Base-by-base conservation (phyloP, 2,888 invertebrate genomes). In the Lampropteryx suffumata region DNA sequence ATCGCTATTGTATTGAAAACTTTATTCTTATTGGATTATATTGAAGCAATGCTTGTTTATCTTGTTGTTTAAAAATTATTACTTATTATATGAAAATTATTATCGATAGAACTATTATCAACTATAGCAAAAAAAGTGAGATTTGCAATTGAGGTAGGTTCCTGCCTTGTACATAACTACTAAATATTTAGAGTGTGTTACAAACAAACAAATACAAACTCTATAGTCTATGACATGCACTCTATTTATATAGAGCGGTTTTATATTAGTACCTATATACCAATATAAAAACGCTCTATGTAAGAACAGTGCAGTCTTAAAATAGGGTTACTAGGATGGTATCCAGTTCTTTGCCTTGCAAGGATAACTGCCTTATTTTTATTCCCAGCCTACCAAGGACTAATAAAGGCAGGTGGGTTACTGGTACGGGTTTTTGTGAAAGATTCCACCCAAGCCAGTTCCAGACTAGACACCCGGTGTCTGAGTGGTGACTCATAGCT, bases 1-100 rank as follows among this genome's bases (percentile, higher is more conserved):
- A 65, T 64, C 49, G 24, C 24, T 64, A 43, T 52, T 50, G 30
- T 64, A 43, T 52, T 50, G 30, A 35, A 52, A 50, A 55, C 42
- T 42, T 50, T 32, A 21, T 9, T 24, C 7, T 24, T 7, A 21
- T 21, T 3, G n/a, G n/a, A n/a, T n/a, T n/a, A n/a, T n/a, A n/a
- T n/a, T n/a, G n/a, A n/a, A n/a, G n/a, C n/a, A n/a, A n/a, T n/a
- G n/a, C n/a, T n/a, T n/a, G n/a, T n/a, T n/a, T n/a, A n/a, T n/a
- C n/a, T n/a, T n/a, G n/a, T n/a, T n/a, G n/a, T n/a, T n/a, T n/a
- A n/a, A n/a, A n/a, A n/a, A n/a, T n/a, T n/a, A n/a, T n/a, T n/a
- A n/a, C n/a, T n/a, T n/a, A n/a, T n/a, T n/a, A n/a, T n/a, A n/a
- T n/a, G n/a, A n/a, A n/a, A n/a, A n/a, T n/a, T n/a, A n/a, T n/a